Conservation (phyloP, 2,888 invertebrate genomes). For the Onthophagus sagittarius region DNA sequence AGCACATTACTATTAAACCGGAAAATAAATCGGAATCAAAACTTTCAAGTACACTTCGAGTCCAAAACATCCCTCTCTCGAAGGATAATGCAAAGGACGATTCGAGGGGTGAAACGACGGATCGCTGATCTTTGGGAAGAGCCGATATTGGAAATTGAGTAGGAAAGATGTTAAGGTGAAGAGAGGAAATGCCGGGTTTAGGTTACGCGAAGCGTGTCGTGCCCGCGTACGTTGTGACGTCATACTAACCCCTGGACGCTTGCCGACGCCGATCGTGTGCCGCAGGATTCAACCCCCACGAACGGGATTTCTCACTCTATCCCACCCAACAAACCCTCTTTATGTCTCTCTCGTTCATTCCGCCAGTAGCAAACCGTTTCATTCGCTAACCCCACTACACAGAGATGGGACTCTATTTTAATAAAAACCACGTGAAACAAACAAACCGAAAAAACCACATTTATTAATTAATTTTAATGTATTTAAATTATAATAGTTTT, state of each 20-base stretch:
- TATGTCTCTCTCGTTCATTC: neutral
- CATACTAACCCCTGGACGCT: conserved; percentile 2
- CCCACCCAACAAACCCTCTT: neutral
- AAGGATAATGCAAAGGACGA: neutral
- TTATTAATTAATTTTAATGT: neutral
- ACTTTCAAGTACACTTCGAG: neutral
- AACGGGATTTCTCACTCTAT: neutral
- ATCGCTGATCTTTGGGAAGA: neutral
- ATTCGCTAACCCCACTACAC: neutral
- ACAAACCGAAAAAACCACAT: neutral
- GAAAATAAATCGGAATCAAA: neutral
- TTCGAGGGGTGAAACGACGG: neutral
- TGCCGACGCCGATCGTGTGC: neutral
- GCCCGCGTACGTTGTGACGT: conserved; percentile 7
- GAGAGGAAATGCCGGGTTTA: neutral
- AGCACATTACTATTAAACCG: neutral
- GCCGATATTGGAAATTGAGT: neutral
- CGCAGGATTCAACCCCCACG: neutral
- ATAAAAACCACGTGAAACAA: neutral
- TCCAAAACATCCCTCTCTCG: neutral
- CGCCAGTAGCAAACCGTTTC: neutral
- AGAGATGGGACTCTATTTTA: neutral
- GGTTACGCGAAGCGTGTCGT: conserved; percentile 6
- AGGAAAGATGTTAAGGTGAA: neutral
- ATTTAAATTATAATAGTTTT: too few relatives aligned